Base-by-base conservation (phyloP, 1,140 invertebrate genomes). In the Lithobius niger region DNA sequence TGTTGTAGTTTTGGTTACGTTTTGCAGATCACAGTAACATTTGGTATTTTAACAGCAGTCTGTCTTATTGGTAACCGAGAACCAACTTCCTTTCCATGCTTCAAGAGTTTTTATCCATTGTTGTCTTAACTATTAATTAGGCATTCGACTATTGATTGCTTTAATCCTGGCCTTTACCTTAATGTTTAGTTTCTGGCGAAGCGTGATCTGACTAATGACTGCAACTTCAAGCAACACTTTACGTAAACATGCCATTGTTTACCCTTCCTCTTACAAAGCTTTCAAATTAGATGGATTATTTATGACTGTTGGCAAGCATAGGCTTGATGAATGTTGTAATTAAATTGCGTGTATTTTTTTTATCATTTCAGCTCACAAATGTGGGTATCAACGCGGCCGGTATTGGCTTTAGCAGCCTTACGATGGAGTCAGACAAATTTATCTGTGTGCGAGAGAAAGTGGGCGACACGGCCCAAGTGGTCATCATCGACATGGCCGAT, bases 401-500 rank as follows among this genome's bases (percentile, higher is more conserved):
- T 71, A 97, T 99, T 70, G 93, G 92, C 60, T 99, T 99, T 73
- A 95, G 93, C 71, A 96, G 90, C 57, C 86, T 99, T 64, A 99
- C 97, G 3, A 99, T 99, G 96, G 97, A 99, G 74, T 98, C 95
- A 53, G 97, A 99, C 74, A 98, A 99, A 74, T 99, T 94, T 73
- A 99, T 99, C 70, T 99, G 97, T 75, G 90, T 99, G 52, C 80
- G 97, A 53, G 97, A 99, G 72, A 99, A 97, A 74, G 90, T 97
- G 48, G 95, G 93, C 0, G 96, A 99, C 51, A 89, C 91, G 2
- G 87, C 92, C 19, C 94, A 99, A 72, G 96, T 97, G 59, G 91
- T 95, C 59, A 96, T 97, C 64, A 91, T 97, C 59, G 96, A 99
- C 67, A 91, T 99, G 86, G 86, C 83, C 54, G 95, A 99, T 71